phyloP scores from a whole-genome alignment of 2,797 vertebrate genomes.

The Saguinus oedipus region DNA sequence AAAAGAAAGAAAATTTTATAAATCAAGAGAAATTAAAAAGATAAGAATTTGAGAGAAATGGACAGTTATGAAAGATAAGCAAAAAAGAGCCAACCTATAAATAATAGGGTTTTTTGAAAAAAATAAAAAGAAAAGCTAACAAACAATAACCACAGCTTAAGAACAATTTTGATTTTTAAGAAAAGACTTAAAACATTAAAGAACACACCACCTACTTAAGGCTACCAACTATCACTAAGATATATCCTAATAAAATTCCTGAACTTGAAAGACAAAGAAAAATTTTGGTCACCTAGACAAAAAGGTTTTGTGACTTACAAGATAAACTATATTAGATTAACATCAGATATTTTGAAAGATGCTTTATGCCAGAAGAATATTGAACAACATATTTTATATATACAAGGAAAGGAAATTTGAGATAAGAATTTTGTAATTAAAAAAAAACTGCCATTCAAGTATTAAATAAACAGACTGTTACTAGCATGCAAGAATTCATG shows the following conservation, averaged over 20 bases:
- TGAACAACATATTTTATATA: neutral
- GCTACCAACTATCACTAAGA: neutral
- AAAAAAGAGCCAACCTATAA: neutral
- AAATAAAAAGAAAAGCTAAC: neutral
- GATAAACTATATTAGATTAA: neutral
- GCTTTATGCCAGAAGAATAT: neutral
- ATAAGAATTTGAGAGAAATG: neutral
- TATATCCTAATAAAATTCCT: neutral
- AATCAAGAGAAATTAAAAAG: neutral
- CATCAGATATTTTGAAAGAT: neutral
- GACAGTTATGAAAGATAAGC: neutral
- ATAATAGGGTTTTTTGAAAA: constrained; percentile 15
- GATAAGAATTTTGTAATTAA: neutral
- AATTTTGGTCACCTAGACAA: neutral
- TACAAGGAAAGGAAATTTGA: neutral
- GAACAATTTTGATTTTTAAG: neutral
- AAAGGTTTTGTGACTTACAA: neutral
- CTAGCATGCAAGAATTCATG: neutral
- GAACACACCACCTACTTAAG: neutral
- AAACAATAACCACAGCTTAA: neutral
- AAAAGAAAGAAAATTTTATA: neutral
- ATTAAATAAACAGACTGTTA: neutral
- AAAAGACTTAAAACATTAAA: constrained; percentile 38
- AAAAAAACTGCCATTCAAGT: neutral
- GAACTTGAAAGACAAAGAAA: neutral